Base-by-base conservation (phyloP, 2,888 invertebrate species). In the Nymphalis polychloros region DNA sequence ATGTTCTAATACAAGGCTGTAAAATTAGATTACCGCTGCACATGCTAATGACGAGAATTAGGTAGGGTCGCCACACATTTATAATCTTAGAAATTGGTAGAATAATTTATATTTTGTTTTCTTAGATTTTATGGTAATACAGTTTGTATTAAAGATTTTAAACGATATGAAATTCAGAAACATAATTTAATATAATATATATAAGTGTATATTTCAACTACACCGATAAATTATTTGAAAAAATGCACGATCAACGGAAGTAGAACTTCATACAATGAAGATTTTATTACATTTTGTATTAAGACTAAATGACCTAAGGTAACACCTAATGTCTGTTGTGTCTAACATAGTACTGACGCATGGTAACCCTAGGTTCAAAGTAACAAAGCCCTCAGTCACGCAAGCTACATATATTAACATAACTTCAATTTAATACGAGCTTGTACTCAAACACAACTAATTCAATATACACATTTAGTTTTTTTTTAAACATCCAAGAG, bases 21-120 rank as follows among this genome's bases (percentile, higher is more conserved):
- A 63, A 69, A 64, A 69, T 67, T 68, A 69, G 72, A 70, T 70
- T 72, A 72, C 70, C 70, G 59, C 55, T 72, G 61, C 55, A 70
- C 70, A 72, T 72, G 72, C 70, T 72, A 72, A 72, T 72, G 72
- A 70, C 59, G 59, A 50, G 47, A 47, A 50, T 65, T 19, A 31
- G 16, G 3, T 62, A 62, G 57, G 62, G 49, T 48, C 20, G 16
- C 61, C 52, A 31, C 49, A 10, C 31, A 16, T 20, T 53, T 16
- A n/a, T 48, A 17, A 20, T 50, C 8, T 8, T 10, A 19, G 19
- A 19, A 19, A 19, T 20, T 50, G 7, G 10, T 20, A 50, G 10
- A 50, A 20, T 19, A 13, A 41, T 19, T 20, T 16, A 16, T 3
- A 23, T 52, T 52, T 16, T 13, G 16, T 52, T 8, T 23, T 52